phyloP scores from a whole-genome alignment of 2,113 vertebrate species.

The Anas platyrhynchos region DNA sequence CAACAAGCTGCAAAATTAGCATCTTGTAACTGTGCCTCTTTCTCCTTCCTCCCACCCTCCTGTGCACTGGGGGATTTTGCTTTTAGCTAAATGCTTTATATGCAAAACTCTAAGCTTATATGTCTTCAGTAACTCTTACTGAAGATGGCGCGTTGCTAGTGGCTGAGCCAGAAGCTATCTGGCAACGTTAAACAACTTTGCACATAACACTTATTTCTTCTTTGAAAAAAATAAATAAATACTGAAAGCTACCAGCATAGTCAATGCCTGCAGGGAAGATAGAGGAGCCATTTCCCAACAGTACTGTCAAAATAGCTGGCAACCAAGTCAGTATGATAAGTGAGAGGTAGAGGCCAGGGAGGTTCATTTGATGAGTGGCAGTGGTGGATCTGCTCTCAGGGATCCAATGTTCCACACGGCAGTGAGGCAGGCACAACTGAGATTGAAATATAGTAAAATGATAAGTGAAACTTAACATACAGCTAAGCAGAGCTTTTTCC shows the following conservation, averaged over 20 bases:
- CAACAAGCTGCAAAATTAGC: slow-evolving; percentile 20
- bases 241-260: not conserved
- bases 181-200: not conserved
- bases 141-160: not conserved
- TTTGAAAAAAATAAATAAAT: not conserved
- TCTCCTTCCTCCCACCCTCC: not conserved
- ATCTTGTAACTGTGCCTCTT: not conserved
- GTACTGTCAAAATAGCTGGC: not conserved
- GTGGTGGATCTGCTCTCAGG: not conserved
- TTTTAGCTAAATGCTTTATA: not conserved
- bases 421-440: not conserved
- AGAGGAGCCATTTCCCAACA: not conserved
- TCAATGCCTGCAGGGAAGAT: not conserved
- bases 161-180: not conserved
- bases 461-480: not conserved
- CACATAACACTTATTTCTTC: not conserved
- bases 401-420: rapidly evolving
- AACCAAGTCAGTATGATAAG: rapidly evolving
- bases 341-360: not conserved
- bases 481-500: not conserved
- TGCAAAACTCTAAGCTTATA: not conserved
- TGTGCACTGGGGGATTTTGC: not conserved
- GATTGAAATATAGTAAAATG: not conserved
- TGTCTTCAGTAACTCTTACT: not conserved
- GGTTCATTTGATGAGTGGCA: not conserved